A percentile compares a stretch with the other conserved stretches of the same genome.
Evolutionary conservation across 2,113 vertebrate species (phyloP).

Genomic region (Gallinago undulata): DNA sequence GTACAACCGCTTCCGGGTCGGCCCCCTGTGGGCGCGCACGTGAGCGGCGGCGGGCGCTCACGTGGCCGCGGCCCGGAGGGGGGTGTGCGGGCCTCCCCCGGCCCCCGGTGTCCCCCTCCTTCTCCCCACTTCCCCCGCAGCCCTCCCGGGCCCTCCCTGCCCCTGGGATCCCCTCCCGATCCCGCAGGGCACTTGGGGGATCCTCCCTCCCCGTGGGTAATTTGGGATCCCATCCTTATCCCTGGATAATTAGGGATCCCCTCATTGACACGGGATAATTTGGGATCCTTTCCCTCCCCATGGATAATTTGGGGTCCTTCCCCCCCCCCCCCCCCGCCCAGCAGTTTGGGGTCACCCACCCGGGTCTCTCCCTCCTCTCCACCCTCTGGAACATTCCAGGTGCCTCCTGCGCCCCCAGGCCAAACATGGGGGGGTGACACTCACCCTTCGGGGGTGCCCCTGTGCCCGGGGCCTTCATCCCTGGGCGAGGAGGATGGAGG

Average conservation of each 20-base stretch:
- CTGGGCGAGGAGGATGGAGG: constrained; percentile 33
- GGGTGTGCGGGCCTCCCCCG: too few relatives aligned
- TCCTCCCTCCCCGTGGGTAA: too few relatives aligned
- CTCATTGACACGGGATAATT: too few relatives aligned
- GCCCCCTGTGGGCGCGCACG: not conserved
- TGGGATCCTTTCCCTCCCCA: too few relatives aligned
- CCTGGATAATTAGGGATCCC: too few relatives aligned
- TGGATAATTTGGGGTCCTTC: too few relatives aligned
- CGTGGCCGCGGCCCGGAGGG: too few relatives aligned
- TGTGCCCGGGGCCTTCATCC: not conserved
- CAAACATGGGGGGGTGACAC: not conserved
- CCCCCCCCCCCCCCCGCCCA: not conserved
- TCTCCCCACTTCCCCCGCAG: too few relatives aligned
- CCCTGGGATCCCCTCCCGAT: not conserved
- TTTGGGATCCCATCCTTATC: not conserved
- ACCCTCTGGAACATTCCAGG: not conserved
- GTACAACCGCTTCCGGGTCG: not conserved
- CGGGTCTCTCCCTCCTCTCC: not conserved
- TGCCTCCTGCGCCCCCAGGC: rapidly evolving
- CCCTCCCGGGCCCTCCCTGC: not conserved
- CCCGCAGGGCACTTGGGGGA: too few relatives aligned
- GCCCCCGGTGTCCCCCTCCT: too few relatives aligned
- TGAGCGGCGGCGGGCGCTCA: too few relatives aligned
- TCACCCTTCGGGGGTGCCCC: not conserved
- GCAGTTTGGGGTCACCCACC: too few relatives aligned